Evolutionary conservation across 2,797 vertebrate species (phyloP).

Genomic region (Galagoides demidoff): DNA sequence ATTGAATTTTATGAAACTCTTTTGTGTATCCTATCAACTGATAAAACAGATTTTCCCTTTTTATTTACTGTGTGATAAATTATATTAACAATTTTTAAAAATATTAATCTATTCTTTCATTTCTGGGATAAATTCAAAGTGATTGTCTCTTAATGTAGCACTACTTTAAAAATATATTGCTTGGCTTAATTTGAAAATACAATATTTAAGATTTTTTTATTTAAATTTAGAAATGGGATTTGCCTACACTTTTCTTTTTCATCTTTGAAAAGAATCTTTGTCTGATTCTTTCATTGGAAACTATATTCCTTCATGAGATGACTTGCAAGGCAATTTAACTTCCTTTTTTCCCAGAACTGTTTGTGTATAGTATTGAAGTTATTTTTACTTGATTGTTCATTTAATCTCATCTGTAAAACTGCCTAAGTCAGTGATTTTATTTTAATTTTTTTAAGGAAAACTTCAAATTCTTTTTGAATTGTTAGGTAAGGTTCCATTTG

Average conservation of each 20-base stretch:
- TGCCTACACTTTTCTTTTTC: background rate
- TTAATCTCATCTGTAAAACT: background rate
- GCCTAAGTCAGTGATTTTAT: background rate
- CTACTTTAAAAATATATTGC: background rate
- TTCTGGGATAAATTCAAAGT: background rate
- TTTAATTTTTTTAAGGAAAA: background rate
- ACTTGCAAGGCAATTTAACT: background rate
- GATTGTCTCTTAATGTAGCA: background rate
- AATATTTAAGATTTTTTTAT: background rate
- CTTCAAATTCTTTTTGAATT: slow-evolving; percentile 17
- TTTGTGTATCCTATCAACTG: background rate
- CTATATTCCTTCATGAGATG: background rate
- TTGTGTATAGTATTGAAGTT: background rate
- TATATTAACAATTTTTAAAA: background rate
- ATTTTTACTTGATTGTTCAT: background rate
- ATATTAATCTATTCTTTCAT: background rate
- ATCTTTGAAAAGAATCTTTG: background rate
- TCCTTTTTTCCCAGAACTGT: background rate
- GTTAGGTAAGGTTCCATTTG: background rate
- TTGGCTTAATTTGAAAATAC: slow-evolving; percentile 4
- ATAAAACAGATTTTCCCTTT: background rate
- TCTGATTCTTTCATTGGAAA: background rate
- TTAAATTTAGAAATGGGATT: background rate
- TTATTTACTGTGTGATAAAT: background rate
- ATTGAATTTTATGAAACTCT: background rate